Evolutionary conservation across 2,888 invertebrate genomes (phyloP).

Genomic region (Limnephilus lunatus): DNA sequence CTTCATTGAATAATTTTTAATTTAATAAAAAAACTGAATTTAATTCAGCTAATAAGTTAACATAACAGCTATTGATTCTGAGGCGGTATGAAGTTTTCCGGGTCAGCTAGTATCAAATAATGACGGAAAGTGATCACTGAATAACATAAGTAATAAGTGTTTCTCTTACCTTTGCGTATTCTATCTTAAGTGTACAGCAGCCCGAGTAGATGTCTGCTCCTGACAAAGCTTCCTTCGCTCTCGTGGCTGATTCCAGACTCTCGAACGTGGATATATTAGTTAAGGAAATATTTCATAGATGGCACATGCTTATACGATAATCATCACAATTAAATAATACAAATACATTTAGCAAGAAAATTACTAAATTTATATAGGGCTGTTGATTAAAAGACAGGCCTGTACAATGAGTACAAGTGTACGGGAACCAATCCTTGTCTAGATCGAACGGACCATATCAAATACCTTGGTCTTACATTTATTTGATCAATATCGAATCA

Average conservation of each 20-base stretch:
- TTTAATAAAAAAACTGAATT: too few species aligned
- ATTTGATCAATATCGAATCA: too few species aligned
- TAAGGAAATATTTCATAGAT: conserved; percentile 76
- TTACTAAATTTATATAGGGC: background rate
- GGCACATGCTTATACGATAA: background rate
- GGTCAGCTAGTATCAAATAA: too few species aligned
- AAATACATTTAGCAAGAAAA: background rate
- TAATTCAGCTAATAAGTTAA: too few species aligned
- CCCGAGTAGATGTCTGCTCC: conserved; percentile 99
- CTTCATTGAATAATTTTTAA: too few species aligned
- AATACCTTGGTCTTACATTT: too few species aligned
- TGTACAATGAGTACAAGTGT: too few species aligned
- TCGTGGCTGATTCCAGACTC: conserved; percentile 92
- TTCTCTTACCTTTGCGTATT: conserved; percentile 95
- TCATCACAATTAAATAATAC: background rate
- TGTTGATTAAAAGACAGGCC: too few species aligned
- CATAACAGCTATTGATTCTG: too few species aligned
- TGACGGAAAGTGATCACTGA: background rate
- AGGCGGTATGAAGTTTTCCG: too few species aligned
- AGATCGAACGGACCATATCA: too few species aligned
- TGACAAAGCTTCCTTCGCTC: conserved; percentile 96
- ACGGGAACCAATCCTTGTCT: too few species aligned
- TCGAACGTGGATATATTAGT: conserved; percentile 86
- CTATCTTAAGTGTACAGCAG: conserved; percentile 99
- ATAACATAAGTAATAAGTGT: background rate